A percentile compares a stretch with the other conserved stretches of the same genome.
phyloP scores from a whole-genome alignment of 2,113 vertebrate species.

The Seriola quinqueradiata region DNA sequence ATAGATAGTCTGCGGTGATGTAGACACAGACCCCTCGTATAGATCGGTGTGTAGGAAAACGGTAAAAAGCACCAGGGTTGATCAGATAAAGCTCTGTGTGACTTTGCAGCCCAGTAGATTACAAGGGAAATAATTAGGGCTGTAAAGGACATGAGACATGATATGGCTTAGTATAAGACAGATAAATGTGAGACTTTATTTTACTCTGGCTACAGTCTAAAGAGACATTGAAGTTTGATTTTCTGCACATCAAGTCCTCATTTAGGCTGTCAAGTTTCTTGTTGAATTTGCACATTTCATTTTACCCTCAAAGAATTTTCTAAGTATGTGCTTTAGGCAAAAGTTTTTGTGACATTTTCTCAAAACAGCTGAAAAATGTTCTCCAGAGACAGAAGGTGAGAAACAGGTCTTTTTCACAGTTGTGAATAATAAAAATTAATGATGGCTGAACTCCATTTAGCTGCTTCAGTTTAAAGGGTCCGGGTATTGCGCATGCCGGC shows the following conservation, averaged over 20 bases:
- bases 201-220: not conserved
- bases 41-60: constrained; percentile 50
- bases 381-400: too few species aligned
- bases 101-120: constrained; percentile 36
- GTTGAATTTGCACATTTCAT: not conserved
- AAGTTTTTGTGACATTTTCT: not conserved
- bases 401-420: not conserved
- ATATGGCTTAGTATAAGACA: constrained; percentile 11
- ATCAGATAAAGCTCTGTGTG: constrained; percentile 60
- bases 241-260: not conserved
- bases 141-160: constrained; percentile 33
- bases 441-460: not conserved
- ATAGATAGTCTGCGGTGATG: constrained; percentile 9
- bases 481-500: not conserved
- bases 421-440: not conserved
- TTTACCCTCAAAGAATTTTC: not conserved
- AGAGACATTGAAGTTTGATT: not conserved
- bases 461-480: not conserved
- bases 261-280: not conserved
- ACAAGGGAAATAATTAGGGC: constrained; percentile 49
- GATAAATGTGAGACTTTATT: constrained; percentile 12
- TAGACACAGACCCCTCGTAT: constrained; percentile 26
- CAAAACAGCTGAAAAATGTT: not conserved
- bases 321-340: not conserved
- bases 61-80: constrained; percentile 38